Conservation (phyloP, 2,888 invertebrate species). For the Trypoxylon attenuatum region DNA sequence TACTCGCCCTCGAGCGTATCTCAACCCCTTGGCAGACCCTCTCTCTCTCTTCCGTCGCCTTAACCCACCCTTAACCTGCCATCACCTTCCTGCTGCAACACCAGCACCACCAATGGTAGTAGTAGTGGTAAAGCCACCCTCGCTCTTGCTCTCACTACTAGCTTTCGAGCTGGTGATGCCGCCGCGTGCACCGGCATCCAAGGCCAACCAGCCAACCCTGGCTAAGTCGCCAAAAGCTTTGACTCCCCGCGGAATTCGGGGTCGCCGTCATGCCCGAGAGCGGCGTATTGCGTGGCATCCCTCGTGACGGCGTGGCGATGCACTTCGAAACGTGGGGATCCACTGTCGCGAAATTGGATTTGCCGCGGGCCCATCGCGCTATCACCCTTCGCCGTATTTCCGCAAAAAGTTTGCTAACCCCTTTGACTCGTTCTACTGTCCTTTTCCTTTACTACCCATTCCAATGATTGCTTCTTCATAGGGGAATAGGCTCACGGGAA, state of each 20-base stretch:
- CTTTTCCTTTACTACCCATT: no score
- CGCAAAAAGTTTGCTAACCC: no score
- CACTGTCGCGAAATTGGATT: conserved; percentile 57
- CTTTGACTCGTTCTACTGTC: no score
- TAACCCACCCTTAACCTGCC: conserved; percentile 8
- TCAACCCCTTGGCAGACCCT: background rate
- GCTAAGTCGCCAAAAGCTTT: conserved; percentile 57
- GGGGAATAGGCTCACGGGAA: no score
- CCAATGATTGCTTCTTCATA: no score
- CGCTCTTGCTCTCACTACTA: no score
- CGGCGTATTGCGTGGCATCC: conserved; percentile 54
- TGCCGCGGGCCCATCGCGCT: conserved; percentile 42
- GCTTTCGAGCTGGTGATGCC: no score
- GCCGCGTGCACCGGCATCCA: no score
- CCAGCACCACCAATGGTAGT: no score
- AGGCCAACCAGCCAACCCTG: conserved; percentile 45
- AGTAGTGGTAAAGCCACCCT: no score
- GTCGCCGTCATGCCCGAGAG: conserved; percentile 48
- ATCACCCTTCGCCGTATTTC: no score
- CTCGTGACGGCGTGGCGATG: conserved; percentile 47
- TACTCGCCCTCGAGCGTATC: conserved; percentile 27
- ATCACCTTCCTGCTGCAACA: conserved; percentile 4
- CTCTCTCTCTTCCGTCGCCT: background rate
- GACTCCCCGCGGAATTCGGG: conserved; percentile 54
- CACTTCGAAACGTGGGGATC: conserved; percentile 54